Evolutionary conservation across 2,888 invertebrate species (phyloP).

Genomic region (Caradrina clavipalpis): DNA sequence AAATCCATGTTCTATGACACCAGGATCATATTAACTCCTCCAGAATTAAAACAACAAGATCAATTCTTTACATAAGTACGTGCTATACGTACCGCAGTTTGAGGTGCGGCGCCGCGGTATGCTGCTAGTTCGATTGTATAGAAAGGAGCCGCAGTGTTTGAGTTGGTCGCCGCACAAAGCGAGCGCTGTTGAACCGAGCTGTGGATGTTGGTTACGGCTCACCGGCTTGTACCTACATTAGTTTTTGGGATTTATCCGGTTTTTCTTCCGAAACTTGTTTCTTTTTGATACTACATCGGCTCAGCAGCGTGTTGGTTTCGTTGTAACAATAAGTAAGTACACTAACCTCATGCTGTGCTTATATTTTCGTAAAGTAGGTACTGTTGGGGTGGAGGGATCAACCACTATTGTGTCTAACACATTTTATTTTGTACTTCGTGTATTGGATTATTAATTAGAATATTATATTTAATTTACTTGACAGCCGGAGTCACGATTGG

Average conservation of each 20-base stretch:
- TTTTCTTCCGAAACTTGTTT: background rate
- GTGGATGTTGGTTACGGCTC: constrained; percentile 22
- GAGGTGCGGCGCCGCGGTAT: background rate
- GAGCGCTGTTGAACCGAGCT: constrained; percentile 13
- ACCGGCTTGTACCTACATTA: constrained; percentile 9
- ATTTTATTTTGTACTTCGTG: too few species aligned
- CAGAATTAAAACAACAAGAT: constrained; percentile 1
- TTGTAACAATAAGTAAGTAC: background rate
- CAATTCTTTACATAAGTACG: background rate
- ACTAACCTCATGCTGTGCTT: background rate
- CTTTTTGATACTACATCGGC: background rate
- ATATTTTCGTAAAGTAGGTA: background rate
- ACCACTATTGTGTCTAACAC: too few species aligned
- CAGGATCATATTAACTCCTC: background rate
- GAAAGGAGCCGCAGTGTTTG: constrained; percentile 28
- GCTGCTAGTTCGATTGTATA: constrained; percentile 11
- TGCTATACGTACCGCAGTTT: background rate
- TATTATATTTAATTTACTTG: too few species aligned
- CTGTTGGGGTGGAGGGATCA: too few species aligned
- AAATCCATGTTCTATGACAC: background rate
- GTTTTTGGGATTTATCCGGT: constrained; percentile 15
- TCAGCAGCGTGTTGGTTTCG: background rate
- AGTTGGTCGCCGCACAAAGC: constrained; percentile 17
- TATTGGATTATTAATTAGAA: too few species aligned
- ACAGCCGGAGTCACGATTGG: too few species aligned